Evolutionary conservation across 1,140 invertebrate genomes (phyloP).

Genomic region (Linepithema humile): DNA sequence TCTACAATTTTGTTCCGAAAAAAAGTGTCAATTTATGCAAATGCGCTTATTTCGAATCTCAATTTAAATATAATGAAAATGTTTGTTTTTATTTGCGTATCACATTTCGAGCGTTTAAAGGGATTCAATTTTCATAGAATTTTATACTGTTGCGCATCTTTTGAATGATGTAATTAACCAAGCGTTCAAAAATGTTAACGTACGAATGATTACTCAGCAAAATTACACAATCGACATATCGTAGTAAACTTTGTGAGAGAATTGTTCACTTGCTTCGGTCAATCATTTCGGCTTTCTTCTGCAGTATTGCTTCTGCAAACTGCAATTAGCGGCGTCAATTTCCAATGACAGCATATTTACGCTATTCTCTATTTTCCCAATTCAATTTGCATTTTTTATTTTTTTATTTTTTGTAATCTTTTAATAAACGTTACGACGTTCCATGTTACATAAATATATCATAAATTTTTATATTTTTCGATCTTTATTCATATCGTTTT

Average conservation of each 20-base stretch:
- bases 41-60: not conserved
- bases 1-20: not conserved
- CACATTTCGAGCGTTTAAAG: not conserved
- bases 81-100: not conserved
- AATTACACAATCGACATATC: not conserved
- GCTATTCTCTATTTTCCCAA: not conserved
- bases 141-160: not conserved
- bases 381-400: not conserved
- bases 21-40: not conserved
- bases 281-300: not conserved
- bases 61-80: not conserved
- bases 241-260: not conserved
- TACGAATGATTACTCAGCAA: not conserved
- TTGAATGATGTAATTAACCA: not conserved
- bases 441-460: too few relatives aligned
- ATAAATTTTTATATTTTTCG: too few relatives aligned
- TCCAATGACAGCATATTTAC: not conserved
- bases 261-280: not conserved
- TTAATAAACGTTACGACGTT: too few relatives aligned
- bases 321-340: not conserved
- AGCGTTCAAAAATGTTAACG: not conserved
- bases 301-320: not conserved
- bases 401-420: not conserved
- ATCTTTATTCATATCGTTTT: not conserved
- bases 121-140: not conserved